phyloP scores from a whole-genome alignment of 2,888 invertebrate species.

The Drosophila maculinotata region DNA sequence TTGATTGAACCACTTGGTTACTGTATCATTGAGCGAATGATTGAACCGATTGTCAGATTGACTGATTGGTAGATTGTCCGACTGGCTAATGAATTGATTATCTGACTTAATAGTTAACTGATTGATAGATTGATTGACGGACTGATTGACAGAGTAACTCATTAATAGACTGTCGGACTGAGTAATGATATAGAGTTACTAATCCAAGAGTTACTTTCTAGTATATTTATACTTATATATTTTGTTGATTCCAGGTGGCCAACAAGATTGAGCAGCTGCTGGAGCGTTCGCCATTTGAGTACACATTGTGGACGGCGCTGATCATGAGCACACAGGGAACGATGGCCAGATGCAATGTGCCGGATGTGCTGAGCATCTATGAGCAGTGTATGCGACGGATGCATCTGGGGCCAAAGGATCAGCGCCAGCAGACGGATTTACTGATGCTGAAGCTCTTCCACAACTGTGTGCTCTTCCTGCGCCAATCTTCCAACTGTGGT shows the following conservation, averaged over 20 bases:
- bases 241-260: conserved; percentile 85
- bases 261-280: conserved; percentile 77
- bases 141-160: too few species aligned
- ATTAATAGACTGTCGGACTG: too few species aligned
- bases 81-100: too few species aligned
- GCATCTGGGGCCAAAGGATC: conserved; percentile 65
- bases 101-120: too few species aligned
- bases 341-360: conserved; percentile 88
- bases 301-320: conserved; percentile 82
- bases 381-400: conserved; percentile 84
- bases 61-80: too few species aligned
- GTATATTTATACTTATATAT: too few species aligned
- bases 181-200: too few species aligned
- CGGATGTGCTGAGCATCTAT: conserved; percentile 87
- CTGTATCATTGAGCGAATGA: too few species aligned
- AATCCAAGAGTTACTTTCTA: too few species aligned
- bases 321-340: conserved; percentile 85
- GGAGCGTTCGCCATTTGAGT: conserved; percentile 78
- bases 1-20: too few species aligned
- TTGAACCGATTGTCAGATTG: too few species aligned
- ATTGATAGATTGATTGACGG: too few species aligned
- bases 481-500: conserved; percentile 91
- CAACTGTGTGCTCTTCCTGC: conserved; percentile 86
- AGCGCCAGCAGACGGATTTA: conserved; percentile 60
- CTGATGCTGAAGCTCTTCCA: conserved; percentile 86